Evolutionary conservation across 2,113 vertebrate genomes (phyloP).

Genomic region (Cyrtonyx montezumae): DNA sequence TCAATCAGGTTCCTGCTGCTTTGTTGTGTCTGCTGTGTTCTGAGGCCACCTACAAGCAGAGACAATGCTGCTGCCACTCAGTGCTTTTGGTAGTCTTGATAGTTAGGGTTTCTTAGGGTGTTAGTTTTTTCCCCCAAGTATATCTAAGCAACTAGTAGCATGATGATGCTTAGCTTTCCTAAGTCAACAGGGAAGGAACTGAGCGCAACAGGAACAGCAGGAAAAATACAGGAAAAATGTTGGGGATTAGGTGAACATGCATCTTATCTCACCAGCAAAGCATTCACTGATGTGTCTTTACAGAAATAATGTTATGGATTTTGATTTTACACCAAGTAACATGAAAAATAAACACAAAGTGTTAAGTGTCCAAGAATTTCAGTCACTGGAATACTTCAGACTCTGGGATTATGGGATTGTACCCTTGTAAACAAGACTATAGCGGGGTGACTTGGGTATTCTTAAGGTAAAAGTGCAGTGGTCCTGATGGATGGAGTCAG

Average conservation of each 20-base stretch:
- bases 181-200: background rate
- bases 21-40: background rate
- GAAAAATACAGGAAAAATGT: background rate
- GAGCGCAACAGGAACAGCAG: background rate
- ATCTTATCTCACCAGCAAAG: background rate
- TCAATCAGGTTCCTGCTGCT: background rate
- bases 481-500: background rate
- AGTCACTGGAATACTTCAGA: background rate
- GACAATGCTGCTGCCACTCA: background rate
- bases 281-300: background rate
- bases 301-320: background rate
- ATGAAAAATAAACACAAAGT: constrained; percentile 14
- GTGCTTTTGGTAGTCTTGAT: background rate
- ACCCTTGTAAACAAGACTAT: background rate
- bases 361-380: background rate
- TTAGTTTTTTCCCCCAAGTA: background rate
- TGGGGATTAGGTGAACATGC: constrained; percentile 3
- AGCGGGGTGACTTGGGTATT: background rate
- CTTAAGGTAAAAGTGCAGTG: background rate
- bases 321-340: background rate
- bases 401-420: background rate
- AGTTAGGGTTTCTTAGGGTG: background rate
- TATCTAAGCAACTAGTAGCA: background rate
- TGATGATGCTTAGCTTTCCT: background rate
- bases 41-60: background rate